Evolutionary conservation across 2,113 vertebrate species (phyloP).

Genomic region (Promerops cafer): DNA sequence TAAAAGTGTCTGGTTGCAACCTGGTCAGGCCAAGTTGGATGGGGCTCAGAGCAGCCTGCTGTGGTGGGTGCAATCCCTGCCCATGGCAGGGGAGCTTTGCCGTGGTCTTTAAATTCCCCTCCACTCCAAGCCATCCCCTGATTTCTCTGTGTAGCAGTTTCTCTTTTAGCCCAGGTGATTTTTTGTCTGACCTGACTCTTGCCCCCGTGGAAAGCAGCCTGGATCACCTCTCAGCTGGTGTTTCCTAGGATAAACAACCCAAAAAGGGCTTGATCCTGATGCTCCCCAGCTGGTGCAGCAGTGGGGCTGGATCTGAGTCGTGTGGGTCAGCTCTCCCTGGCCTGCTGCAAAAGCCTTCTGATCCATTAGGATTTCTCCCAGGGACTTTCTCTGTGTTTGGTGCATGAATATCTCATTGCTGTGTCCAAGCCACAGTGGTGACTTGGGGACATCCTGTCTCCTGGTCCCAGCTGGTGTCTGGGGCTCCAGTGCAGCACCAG

Average conservation of each 20-base stretch:
- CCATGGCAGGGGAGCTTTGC: neutral
- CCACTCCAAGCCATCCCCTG: neutral
- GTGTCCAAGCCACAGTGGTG: neutral
- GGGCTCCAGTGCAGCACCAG: neutral
- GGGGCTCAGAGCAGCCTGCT: neutral
- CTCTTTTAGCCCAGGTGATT: neutral
- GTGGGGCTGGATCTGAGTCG: fast-evolving
- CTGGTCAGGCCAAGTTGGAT: neutral
- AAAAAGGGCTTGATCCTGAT: neutral
- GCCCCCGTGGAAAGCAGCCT: neutral
- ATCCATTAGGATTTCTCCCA: neutral
- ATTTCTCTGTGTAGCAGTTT: neutral
- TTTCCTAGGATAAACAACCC: neutral
- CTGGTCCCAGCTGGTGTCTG: neutral
- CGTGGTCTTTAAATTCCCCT: neutral
- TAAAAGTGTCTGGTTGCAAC: neutral
- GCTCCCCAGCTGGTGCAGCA: neutral
- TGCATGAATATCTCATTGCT: neutral
- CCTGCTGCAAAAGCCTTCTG: neutral
- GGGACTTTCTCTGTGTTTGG: neutral
- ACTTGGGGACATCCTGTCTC: neutral
- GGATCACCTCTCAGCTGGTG: neutral
- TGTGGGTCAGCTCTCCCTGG: neutral
- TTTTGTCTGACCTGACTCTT: neutral
- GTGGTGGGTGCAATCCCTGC: neutral